These are phyloP conservation scores for Seira ritae DNA, from an alignment of 2,888 invertebrate species.

Conservation along the genomic window DNA sequence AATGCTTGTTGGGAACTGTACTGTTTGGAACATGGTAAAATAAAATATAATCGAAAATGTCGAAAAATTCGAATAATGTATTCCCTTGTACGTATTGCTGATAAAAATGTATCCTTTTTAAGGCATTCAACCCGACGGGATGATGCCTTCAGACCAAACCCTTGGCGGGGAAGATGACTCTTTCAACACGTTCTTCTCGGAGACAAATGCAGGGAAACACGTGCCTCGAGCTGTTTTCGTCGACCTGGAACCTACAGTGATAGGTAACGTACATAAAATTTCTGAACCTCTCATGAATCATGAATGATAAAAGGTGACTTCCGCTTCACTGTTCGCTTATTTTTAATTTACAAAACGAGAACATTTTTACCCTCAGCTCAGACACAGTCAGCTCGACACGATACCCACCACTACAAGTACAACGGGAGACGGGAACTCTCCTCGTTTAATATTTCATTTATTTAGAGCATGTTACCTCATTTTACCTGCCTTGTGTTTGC, in stretches of 20 bases:
- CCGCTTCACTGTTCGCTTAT: background rate
- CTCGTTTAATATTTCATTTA: no score
- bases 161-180: constrained; percentile 85
- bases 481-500: no score
- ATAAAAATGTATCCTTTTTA: background rate
- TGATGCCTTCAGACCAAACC: constrained; percentile 67
- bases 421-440: no score
- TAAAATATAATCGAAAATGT: constrained; percentile 76
- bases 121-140: constrained; percentile 53
- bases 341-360: background rate
- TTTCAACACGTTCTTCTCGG: constrained; percentile 96
- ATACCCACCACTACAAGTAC: no score
- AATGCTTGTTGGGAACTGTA: constrained; percentile 91
- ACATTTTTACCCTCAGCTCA: background rate
- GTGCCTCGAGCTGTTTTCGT: constrained; percentile 96
- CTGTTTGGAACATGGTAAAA: constrained; percentile 81
- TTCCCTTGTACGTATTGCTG: background rate
- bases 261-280: constrained; percentile 77
- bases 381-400: background rate
- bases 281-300: background rate
- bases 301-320: background rate
- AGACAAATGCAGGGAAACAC: constrained; percentile 97
- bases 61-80: constrained; percentile 77
- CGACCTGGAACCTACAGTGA: constrained; percentile 97
- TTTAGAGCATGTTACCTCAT: no score